Base-by-base conservation (phyloP, 1,140 invertebrate genomes). In the Oryzaephilus surinamensis region DNA sequence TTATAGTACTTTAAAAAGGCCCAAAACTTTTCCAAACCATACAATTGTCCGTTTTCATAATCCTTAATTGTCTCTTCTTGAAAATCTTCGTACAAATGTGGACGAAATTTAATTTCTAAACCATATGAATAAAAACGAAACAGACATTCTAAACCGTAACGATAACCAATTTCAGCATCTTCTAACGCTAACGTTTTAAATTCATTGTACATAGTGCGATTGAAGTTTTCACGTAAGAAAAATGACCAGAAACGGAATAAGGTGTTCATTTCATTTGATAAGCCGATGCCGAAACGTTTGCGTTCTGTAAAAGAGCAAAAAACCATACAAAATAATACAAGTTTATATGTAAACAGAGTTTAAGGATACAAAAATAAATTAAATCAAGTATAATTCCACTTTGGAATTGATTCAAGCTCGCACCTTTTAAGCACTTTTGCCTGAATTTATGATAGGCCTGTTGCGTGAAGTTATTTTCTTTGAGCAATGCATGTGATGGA, bases 121-220 rank as follows among this genome's bases (percentile, higher is more conserved):
- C 96, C 96, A 62, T 99, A 99, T 52, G 91, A 97, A 64, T 84
- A 99, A 70, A 94, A 98, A n/a, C 96, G 74, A 74, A 98, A 99
- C 6, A 99, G 73, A 59, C 95, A 98, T 63, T 99, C 96, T 8
- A 98, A 58, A 0, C 80, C 81, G 60, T 85, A 96, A 63, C 94
- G 81, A 66, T 91, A 94, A 0, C 93, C 92, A 44, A 74, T 77
- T 18, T 71, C 69, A 0, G 92, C 88, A 72, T 99, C 96, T 69
- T 99, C 95, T 34, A 85, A 72, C 4, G 95, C 92, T 33, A 96
- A 58, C 28, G 70, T 72, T 56, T 79, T 81, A 64, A 99, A 99
- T 66, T 99, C 96, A 46, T 87, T 81, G 63, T 97, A 99, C 95
- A 99, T 98, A 50, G 84, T 94, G 51, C 84, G 78, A 68, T 98